These are phyloP conservation scores for Proales similis DNA, from an alignment of 1,140 invertebrate genomes.

Conservation along the genomic window DNA sequence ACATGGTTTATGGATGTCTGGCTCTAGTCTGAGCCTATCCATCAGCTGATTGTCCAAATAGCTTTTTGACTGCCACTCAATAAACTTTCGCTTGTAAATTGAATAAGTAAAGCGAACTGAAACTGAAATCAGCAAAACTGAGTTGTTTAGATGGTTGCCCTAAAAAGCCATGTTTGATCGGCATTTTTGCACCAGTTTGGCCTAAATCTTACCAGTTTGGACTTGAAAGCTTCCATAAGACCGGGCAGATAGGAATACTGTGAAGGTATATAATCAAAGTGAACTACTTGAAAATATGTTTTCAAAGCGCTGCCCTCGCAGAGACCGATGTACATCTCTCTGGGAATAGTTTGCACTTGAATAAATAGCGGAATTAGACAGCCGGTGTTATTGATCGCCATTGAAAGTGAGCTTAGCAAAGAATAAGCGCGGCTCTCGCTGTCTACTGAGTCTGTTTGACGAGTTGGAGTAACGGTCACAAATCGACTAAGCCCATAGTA, in stretches of 20 bases:
- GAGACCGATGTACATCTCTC: constrained; percentile 63
- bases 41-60: too few species aligned
- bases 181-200: not conserved
- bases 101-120: constrained; percentile 75
- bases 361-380: constrained; percentile 76
- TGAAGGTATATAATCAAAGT: constrained; percentile 69
- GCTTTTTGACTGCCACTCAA: not conserved
- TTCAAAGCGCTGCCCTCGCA: constrained; percentile 66
- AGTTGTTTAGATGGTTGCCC: constrained; percentile 35
- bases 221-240: constrained; percentile 53
- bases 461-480: constrained; percentile 63
- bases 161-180: not conserved
- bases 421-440: constrained; percentile 74
- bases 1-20: not conserved
- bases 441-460: constrained; percentile 56
- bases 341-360: constrained; percentile 72
- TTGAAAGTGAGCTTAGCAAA: constrained; percentile 71
- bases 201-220: constrained; percentile 49
- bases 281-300: constrained; percentile 77
- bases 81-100: constrained; percentile 52
- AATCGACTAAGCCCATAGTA: constrained; percentile 76
- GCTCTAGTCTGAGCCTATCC: too few species aligned
- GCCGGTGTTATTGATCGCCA: constrained; percentile 71
- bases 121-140: constrained; percentile 58
- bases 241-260: constrained; percentile 73